phyloP scores from a whole-genome alignment of 2,888 invertebrate genomes.

The Synanthedon vespiformis region DNA sequence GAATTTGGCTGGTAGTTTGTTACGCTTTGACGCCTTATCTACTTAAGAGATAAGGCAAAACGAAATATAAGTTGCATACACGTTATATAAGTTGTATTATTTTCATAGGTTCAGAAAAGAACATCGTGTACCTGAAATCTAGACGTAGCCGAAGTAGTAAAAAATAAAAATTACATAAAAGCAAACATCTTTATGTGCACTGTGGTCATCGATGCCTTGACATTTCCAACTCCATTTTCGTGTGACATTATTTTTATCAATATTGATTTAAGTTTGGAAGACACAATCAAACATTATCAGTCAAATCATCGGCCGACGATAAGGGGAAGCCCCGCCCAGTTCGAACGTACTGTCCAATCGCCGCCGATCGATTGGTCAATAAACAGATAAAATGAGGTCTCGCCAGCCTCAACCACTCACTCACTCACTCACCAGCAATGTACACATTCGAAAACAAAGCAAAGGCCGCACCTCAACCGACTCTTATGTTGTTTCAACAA shows the following conservation, averaged over 20 bases:
- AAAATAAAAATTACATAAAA: too few relatives aligned
- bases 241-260: conserved; percentile 1
- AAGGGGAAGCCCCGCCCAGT: conserved; percentile 48
- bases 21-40: too few relatives aligned
- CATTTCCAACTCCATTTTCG: neutral
- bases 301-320: conserved; percentile 32
- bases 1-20: too few relatives aligned
- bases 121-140: too few relatives aligned
- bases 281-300: conserved; percentile 34
- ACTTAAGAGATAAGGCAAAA: too few relatives aligned
- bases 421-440: neutral
- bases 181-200: too few relatives aligned
- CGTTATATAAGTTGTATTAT: too few relatives aligned
- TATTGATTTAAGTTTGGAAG: conserved; percentile 18
- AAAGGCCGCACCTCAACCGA: neutral
- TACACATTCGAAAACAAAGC: neutral
- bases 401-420: conserved; percentile 7
- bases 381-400: conserved; percentile 23
- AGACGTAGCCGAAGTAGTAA: too few relatives aligned
- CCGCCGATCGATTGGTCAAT: conserved; percentile 55
- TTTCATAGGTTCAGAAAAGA: too few relatives aligned
- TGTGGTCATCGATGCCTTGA: too few relatives aligned
- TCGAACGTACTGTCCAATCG: conserved; percentile 46
- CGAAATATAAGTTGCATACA: too few relatives aligned
- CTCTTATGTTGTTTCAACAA: neutral